Evolutionary conservation across 2,888 invertebrate genomes (phyloP).

Genomic region (Falcaria lacertinaria): DNA sequence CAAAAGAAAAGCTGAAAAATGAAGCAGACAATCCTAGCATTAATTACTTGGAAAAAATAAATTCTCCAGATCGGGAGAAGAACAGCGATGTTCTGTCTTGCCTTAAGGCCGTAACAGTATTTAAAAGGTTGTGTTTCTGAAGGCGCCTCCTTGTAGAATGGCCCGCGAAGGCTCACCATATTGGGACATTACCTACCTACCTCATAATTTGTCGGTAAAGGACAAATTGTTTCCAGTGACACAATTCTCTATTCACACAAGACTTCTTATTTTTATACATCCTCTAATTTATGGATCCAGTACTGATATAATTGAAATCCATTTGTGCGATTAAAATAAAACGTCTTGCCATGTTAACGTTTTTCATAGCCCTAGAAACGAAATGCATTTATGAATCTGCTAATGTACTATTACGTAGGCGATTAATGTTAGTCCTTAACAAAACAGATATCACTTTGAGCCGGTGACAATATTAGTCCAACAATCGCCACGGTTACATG

Average conservation of each 20-base stretch:
- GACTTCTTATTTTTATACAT: no score
- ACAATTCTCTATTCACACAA: no score
- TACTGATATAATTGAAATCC: no score
- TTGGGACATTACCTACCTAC: constrained; percentile 27
- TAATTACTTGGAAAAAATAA: constrained; percentile 49
- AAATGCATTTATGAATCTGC: no score
- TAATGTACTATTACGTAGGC: no score
- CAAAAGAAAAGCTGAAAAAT: constrained; percentile 9
- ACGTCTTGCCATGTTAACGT: no score
- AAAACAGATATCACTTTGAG: background rate
- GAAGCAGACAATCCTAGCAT: constrained; percentile 31
- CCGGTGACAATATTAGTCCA: constrained; percentile 18
- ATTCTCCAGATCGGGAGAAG: constrained; percentile 27
- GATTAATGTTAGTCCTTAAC: background rate
- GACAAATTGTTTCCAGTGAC: constrained; percentile 28
- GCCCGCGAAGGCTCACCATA: constrained; percentile 19
- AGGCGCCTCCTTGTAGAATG: constrained; percentile 28
- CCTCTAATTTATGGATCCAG: no score
- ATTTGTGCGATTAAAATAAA: no score
- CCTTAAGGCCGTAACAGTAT: constrained; percentile 30
- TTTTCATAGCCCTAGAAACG: no score
- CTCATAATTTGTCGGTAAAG: constrained; percentile 36
- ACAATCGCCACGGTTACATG: constrained; percentile 22
- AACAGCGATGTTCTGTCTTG: constrained; percentile 27
- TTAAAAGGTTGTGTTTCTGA: constrained; percentile 20